Percentiles rank a stretch among this genome's conserved stretches.
Evolutionary conservation across 2,113 vertebrate species (phyloP).

Genomic region (Poecile atricapillus): DNA sequence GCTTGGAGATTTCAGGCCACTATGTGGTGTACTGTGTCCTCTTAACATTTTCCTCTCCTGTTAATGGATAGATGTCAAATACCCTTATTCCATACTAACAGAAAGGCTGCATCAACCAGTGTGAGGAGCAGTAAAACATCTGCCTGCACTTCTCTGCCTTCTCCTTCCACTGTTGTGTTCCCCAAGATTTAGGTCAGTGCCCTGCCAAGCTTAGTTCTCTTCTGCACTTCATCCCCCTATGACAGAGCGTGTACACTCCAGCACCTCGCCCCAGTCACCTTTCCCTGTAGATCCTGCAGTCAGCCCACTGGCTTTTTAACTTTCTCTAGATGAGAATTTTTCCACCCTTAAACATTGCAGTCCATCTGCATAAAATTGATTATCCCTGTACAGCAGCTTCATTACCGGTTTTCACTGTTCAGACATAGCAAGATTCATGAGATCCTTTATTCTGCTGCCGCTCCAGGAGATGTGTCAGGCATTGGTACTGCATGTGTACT

Average conservation of each 20-base stretch:
- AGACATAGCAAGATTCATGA: accelerated
- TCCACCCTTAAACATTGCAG: not conserved
- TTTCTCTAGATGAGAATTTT: not conserved
- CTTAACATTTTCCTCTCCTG: not conserved
- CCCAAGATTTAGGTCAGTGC: not conserved
- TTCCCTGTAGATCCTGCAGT: not conserved
- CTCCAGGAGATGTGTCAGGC: not conserved
- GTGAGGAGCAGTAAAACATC: not conserved
- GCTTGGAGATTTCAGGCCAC: not conserved
- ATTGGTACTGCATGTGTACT: not conserved
- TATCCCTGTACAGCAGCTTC: not conserved
- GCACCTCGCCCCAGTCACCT: not conserved
- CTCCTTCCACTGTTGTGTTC: not conserved
- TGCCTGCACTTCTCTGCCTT: not conserved
- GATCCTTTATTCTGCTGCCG: not conserved
- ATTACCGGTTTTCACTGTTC: not conserved
- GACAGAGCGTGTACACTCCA: accelerated
- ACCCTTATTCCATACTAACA: not conserved
- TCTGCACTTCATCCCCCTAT: not conserved
- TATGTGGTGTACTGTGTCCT: not conserved
- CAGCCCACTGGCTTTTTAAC: not conserved
- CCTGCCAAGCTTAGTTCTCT: not conserved
- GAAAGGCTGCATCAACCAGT: not conserved
- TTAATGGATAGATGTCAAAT: not conserved
- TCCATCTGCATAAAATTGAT: not conserved